These are phyloP conservation scores for Ernsta delagoae DNA, from an alignment of 2,888 invertebrate species.

Conservation along the genomic window DNA sequence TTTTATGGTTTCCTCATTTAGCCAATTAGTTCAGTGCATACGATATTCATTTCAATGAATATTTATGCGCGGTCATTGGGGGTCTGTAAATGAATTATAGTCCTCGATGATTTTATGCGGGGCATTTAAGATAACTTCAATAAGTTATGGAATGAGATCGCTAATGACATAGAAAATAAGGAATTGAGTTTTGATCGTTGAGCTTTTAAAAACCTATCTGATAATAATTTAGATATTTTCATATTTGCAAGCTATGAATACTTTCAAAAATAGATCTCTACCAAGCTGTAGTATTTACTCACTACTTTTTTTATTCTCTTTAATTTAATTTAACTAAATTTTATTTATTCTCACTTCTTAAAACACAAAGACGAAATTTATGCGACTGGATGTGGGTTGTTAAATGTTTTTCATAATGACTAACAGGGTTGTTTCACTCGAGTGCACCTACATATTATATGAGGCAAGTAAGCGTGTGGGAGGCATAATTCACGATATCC, in stretches of 20 bases:
- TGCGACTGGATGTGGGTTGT: no score
- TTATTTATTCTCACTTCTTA: no score
- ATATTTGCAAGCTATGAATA: no score
- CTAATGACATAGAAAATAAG: not conserved
- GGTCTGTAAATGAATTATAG: constrained; percentile 33
- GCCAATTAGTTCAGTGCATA: constrained; percentile 49
- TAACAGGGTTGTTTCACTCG: constrained; percentile 33
- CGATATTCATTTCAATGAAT: constrained; percentile 45
- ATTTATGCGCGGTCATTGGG: constrained; percentile 41
- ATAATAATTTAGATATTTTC: no score
- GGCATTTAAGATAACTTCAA: constrained; percentile 25
- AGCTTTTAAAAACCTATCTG: not conserved
- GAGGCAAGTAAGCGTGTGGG: constrained; percentile 55
- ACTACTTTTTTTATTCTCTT: no score
- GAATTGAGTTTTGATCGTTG: not conserved
- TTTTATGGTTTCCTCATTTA: constrained; percentile 50
- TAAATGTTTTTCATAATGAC: not conserved
- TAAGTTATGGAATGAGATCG: not conserved
- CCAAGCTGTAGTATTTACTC: no score
- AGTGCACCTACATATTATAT: constrained; percentile 26
- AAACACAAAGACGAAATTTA: no score
- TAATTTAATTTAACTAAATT: no score
- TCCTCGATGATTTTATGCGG: constrained; percentile 25
- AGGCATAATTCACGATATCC: constrained; percentile 79
- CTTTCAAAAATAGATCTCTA: no score